Base-by-base conservation (phyloP, 2,113 vertebrate species). In the Nesogale talazaci region DNA sequence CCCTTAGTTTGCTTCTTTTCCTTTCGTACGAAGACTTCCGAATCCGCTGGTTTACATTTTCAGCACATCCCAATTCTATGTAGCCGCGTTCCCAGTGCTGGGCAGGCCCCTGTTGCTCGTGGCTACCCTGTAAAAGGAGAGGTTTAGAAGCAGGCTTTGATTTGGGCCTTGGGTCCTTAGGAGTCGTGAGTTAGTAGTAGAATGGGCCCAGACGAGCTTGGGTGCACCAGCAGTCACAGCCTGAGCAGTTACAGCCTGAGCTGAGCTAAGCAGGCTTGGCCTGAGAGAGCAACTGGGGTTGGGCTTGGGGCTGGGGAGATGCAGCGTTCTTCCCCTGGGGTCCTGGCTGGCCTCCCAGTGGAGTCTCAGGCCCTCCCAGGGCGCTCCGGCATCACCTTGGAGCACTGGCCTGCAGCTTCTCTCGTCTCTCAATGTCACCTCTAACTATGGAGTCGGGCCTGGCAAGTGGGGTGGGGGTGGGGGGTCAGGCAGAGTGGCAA, bases 401-500 rank as follows among this genome's bases (percentile, higher is more conserved):
- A 83, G 72, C 77, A 67, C 78, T 46, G 70, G 31, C 74, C n/a
- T 65, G 61, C 75, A 78, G 7, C 29, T 69, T 82, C 67, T 86
- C 59, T 52, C 38, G 91, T 69, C 61, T 87, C 83, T 70, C 88
- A 94, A 22, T 52, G 92, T 95, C 93, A 95, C 91, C 94, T 92
- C 87, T 93, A 86, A 88, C 46, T 92, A 69, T 88, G 36, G n/a
- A 93, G 95, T 91, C 85, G 92, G 94, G 38, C 75, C 93, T 94
- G 94, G 92, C 88, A 92, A 81, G 88, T 94, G 69, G 31, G 70
- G 20, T 90, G 89, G 87, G 92, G 70, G 20, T 90, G 89, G 87
- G 91, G 82, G 90, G 74, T 61, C 22, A 61, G 91, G 89, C 59
- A 46, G 89, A 87, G 94, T 83, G 79, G 95, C 97, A 97, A 95